Base-by-base conservation (phyloP, 2,113 vertebrate genomes). In the Carassius carassius region DNA sequence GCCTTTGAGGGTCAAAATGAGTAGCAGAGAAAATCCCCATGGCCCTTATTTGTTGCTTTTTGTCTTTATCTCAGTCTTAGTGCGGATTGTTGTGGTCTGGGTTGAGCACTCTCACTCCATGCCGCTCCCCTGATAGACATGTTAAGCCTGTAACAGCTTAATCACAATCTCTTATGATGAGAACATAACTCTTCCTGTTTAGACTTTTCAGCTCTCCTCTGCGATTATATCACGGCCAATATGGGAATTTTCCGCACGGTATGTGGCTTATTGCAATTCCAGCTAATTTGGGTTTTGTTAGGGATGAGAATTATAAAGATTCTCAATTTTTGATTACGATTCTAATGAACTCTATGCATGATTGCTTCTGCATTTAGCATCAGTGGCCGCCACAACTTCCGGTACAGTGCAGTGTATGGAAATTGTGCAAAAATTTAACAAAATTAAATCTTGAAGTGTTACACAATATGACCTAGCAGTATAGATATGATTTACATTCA, bases 1-100 rank as follows among this genome's bases (percentile, higher is more conserved):
- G 83, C 47, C 86, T 89, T 89, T 89, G 82, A 84, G 47, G 87
- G 78, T 25, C 19, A 6, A 41, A 84, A 82, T 78, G 44, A 58
- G 84, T 32, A 47, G 84, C 73, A 79, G 56, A 82, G 87, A 88
- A 88, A 88, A 88, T 86, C 87, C 87, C 87, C 32, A 82, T 72
- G 85, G 85, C 37, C 82, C 78, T 83, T 82, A 44, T 70, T 47
- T 82, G 62, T 37, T 11, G 11, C 63, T 70, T 84, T 84, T 85
- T 84, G 23, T 79, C 67, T 83, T 77, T 80, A 81, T 83, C 35
- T 85, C 58, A 63, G 72, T 73, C 41, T 78, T 25, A 35, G 41
- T 17, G 72, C n/a, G 81, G 60, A 81, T 81, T 86, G 54, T 86
- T 62, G 65, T 81, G 70, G 56, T 70, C 77, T 86, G 62, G 70